phyloP scores from a whole-genome alignment of 2,797 vertebrate genomes.

The Ibycter americanus region DNA sequence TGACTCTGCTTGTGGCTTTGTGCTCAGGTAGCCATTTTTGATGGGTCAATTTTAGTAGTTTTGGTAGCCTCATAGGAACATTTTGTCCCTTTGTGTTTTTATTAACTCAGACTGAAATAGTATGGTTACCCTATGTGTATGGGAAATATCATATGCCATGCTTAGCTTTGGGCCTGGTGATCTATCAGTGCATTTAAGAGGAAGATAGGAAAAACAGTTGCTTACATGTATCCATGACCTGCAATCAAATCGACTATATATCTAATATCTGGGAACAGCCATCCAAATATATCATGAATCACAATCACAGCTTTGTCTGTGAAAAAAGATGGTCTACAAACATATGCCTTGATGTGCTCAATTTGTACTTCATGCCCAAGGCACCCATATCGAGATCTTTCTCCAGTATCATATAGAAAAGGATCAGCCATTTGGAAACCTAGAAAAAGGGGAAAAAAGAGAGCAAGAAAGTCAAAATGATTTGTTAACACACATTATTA shows the following conservation, averaged over 20 bases:
- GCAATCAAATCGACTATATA: conserved; percentile 91
- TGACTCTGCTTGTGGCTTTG: neutral
- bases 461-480: neutral
- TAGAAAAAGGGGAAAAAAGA: neutral
- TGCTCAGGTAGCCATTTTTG: neutral
- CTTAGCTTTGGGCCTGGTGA: neutral
- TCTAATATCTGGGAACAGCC: conserved; percentile 90
- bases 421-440: conserved; percentile 86
- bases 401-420: conserved; percentile 87
- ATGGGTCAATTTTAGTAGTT: neutral
- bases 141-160: neutral
- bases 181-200: neutral
- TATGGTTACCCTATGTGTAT: neutral
- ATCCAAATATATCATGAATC: conserved; percentile 90
- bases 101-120: neutral
- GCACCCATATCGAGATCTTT: conserved; percentile 82
- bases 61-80: neutral
- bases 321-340: conserved; percentile 77
- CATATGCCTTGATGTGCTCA: conserved; percentile 85
- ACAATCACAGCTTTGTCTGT: conserved; percentile 88
- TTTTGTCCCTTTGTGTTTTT: neutral
- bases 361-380: conserved; percentile 87
- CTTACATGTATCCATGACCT: conserved; percentile 88
- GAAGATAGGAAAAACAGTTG: neutral
- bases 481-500: neutral